Evolutionary conservation across 1,140 invertebrate species (phyloP).

Genomic region (Lordiphosa mommai): DNA sequence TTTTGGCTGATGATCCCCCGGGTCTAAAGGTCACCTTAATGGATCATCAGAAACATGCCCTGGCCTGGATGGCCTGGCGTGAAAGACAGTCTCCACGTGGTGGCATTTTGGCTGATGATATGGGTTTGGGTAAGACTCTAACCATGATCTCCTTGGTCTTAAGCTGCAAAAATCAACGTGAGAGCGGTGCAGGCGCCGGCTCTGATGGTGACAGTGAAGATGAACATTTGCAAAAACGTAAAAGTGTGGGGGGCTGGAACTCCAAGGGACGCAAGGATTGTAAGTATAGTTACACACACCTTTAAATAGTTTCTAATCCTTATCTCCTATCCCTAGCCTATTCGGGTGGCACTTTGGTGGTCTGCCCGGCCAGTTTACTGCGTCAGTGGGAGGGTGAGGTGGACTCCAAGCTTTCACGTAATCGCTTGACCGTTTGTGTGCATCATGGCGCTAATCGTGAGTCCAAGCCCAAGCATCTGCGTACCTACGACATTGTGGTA

Average conservation of each 20-base stretch:
- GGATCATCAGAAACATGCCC: slow-evolving; percentile 92
- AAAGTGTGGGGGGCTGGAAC: slow-evolving; percentile 52
- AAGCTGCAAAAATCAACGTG: slow-evolving; percentile 63
- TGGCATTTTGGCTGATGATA: slow-evolving; percentile 93
- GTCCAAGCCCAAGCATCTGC: slow-evolving; percentile 82
- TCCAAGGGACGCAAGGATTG: slow-evolving; percentile 69
- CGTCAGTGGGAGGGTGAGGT: slow-evolving; percentile 94
- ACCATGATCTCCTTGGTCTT: slow-evolving; percentile 93
- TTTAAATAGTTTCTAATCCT: background rate
- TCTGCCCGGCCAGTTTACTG: slow-evolving; percentile 92
- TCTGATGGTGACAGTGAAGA: slow-evolving; percentile 42
- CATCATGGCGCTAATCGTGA: slow-evolving; percentile 92
- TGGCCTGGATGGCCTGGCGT: slow-evolving; percentile 94
- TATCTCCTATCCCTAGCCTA: slow-evolving; percentile 56
- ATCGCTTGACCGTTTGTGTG: slow-evolving; percentile 84
- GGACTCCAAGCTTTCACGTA: slow-evolving; percentile 82
- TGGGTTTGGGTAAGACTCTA: slow-evolving; percentile 96
- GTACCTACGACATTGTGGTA: slow-evolving; percentile 86
- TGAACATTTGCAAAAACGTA: slow-evolving; percentile 46
- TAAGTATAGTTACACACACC: slow-evolving; percentile 39
- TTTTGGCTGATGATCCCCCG: slow-evolving; percentile 83
- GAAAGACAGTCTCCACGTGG: slow-evolving; percentile 91
- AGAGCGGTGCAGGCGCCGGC: slow-evolving; percentile 26
- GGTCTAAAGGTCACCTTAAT: slow-evolving; percentile 87
- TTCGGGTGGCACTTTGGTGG: slow-evolving; percentile 88